phyloP scores from a whole-genome alignment of 2,888 invertebrate species.

The Iselma pallidipennis region DNA sequence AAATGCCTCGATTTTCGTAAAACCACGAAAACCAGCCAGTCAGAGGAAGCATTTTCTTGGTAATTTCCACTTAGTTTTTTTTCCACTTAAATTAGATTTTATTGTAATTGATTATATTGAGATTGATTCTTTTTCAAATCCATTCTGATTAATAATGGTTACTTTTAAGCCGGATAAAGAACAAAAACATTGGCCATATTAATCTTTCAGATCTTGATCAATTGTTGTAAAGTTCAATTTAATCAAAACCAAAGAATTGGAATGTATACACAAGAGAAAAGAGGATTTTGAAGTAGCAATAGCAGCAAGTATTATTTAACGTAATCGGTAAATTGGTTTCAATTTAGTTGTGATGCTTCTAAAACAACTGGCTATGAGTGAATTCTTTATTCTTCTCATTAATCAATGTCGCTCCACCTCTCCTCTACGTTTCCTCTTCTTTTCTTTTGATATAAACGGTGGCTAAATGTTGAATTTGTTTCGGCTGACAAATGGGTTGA shows the following conservation, averaged over 20 bases:
- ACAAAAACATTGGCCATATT: constrained; percentile 8
- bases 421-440: constrained; percentile 14
- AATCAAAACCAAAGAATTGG: constrained; percentile 25
- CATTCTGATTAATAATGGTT: not conserved
- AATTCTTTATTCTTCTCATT: constrained; percentile 44
- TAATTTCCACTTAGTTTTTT: not conserved
- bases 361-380: constrained; percentile 35
- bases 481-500: constrained; percentile 30
- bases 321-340: constrained; percentile 43
- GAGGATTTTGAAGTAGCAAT: constrained; percentile 11
- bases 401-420: constrained; percentile 41
- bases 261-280: no score
- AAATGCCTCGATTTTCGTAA: constrained; percentile 6
- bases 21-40: not conserved
- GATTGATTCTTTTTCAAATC: constrained; percentile 1
- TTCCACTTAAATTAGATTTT: not conserved
- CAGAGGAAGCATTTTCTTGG: not conserved
- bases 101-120: not conserved
- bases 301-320: constrained; percentile 28
- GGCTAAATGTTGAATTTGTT: constrained; percentile 34
- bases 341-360: constrained; percentile 34
- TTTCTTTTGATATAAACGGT: constrained; percentile 26
- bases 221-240: constrained; percentile 28
- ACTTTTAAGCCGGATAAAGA: not conserved
- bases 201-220: constrained; percentile 11